phyloP scores from a whole-genome alignment of 2,113 vertebrate species.

The Origma solitaria region DNA sequence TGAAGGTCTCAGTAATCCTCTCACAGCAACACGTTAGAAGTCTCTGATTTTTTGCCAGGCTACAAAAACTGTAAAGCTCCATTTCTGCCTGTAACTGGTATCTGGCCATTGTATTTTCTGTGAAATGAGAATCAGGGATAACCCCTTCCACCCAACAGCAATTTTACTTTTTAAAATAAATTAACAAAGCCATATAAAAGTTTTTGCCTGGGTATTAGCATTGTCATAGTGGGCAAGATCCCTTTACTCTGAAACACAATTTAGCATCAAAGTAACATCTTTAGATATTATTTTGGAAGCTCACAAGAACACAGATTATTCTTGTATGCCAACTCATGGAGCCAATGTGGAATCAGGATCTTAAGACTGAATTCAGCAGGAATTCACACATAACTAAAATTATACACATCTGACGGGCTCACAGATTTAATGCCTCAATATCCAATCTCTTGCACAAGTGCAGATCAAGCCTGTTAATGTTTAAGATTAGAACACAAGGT shows the following conservation, averaged over 20 bases:
- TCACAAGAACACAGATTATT: not conserved
- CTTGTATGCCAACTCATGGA: not conserved
- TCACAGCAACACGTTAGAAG: not conserved
- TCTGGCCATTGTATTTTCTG: not conserved
- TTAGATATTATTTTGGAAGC: not conserved
- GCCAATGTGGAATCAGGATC: not conserved
- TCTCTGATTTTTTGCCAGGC: not conserved
- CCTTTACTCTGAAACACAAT: not conserved
- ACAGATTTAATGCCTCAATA: not conserved
- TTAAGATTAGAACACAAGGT: not conserved
- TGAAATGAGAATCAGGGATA: not conserved
- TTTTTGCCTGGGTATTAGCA: conserved; percentile 38
- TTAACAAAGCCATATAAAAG: not conserved
- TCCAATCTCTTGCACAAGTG: not conserved
- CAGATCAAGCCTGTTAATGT: not conserved
- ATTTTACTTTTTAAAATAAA: not conserved
- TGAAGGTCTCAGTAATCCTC: not conserved
- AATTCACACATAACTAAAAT: not conserved
- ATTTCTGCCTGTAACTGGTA: not conserved
- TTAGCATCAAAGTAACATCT: not conserved
- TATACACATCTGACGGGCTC: not conserved
- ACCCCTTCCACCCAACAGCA: not conserved
- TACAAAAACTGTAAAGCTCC: not conserved
- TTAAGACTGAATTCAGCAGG: not conserved
- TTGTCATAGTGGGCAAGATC: not conserved